Base-by-base conservation (phyloP, 2,888 invertebrate species). In the Anagyrus pseudococci region DNA sequence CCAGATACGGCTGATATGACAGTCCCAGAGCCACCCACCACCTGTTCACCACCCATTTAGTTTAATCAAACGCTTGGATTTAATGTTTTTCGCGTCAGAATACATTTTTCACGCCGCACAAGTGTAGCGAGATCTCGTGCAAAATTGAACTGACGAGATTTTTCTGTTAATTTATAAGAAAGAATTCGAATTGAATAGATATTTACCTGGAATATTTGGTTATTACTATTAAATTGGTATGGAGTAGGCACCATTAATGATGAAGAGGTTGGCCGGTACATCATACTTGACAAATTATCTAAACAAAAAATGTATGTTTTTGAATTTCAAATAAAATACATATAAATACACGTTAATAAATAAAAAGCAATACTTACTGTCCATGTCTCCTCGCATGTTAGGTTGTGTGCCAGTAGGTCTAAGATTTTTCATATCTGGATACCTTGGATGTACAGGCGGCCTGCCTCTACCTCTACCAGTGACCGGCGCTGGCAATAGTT, bases 251-350 rank as follows among this genome's bases (percentile, higher is more conserved):
- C 82, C 70, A 85, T 76, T 48, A 87, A 83, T 64, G 85, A 83
- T 49, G 84, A 84, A 22, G 87, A 82, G 64, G 84, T 84, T 70
- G 88, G 88, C 82, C 90, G 87, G 72, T 89, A 89, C 83, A 91
- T 86, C 81, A 90, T 88, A 56, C 87, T 88, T 73, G 80, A 68
- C 59, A 77, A 74, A 67, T 77, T 79, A 56, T 80, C 80, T 79
- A 60, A 13, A 70, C 62, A 54, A 25, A 8, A 37, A 4, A 8
- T 37, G 15, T 13, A 4, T 10, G 15, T 37, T 37, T 15, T 4
- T 37, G 8, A 8, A 8, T 37, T 37, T 37, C 8, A 2, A 37
- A 37, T n/a, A n/a, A n/a, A n/a, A n/a, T n/a, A n/a, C n/a, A n/a
- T n/a, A n/a, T n/a, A n/a, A n/a, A 40, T 26, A 47, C 17, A 40